Conservation (phyloP, 2,113 vertebrate genomes). For the Aptenodytes forsteri region DNA sequence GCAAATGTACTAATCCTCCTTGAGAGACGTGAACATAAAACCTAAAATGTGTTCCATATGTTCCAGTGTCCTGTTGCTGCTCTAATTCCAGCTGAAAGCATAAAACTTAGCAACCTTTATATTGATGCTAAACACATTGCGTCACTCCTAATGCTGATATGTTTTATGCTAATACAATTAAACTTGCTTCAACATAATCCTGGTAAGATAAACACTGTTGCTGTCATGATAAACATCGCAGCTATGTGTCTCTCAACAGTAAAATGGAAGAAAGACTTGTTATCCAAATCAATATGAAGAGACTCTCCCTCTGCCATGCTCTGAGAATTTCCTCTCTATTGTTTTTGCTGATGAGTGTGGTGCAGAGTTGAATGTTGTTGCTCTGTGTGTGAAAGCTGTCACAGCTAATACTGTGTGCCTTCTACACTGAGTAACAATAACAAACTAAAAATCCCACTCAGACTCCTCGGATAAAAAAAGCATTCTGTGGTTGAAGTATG, state of each 20-base stretch:
- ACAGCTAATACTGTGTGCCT: slow-evolving; percentile 37
- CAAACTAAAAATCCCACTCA: neutral
- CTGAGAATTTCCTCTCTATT: slow-evolving; percentile 15
- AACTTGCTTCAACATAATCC: slow-evolving; percentile 72
- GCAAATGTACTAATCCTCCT: slow-evolving; percentile 74
- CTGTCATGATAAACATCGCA: slow-evolving; percentile 75
- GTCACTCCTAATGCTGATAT: slow-evolving; percentile 70
- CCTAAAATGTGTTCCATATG: slow-evolving; percentile 78
- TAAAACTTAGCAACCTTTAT: slow-evolving; percentile 80
- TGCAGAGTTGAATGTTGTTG: neutral
- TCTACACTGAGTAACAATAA: neutral
- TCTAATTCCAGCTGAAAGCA: slow-evolving; percentile 74
- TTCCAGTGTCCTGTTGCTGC: slow-evolving; percentile 67
- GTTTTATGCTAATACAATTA: slow-evolving; percentile 76
- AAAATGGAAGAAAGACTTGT: slow-evolving; percentile 52
- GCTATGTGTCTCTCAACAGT: slow-evolving; percentile 14
- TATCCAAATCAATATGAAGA: slow-evolving; percentile 50
- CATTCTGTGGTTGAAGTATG: neutral
- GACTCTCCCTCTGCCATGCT: neutral
- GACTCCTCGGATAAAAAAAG: neutral
- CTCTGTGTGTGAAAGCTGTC: slow-evolving; percentile 44
- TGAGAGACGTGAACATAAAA: slow-evolving; percentile 71
- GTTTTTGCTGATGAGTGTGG: neutral
- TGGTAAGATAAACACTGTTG: slow-evolving; percentile 72
- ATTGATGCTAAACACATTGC: slow-evolving; percentile 82